phyloP scores from a whole-genome alignment of 2,888 invertebrate genomes.

The Metopia argyrocephala region DNA sequence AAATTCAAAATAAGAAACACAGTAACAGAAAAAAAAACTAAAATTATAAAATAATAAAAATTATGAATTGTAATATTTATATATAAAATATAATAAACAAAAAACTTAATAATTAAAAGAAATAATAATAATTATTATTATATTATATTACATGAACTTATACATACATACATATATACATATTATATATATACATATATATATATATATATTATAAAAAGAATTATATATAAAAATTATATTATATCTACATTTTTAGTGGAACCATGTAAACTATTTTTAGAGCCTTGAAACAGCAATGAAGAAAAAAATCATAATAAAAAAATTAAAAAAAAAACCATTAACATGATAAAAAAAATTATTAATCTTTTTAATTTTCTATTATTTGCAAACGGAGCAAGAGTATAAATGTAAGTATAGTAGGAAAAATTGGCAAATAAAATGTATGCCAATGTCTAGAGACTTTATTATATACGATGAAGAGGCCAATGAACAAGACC shows the following conservation, averaged over 20 bases:
- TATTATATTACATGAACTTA: constrained; percentile 50
- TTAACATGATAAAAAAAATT: constrained; percentile 37
- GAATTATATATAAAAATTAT: constrained; percentile 45
- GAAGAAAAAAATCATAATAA: constrained; percentile 68
- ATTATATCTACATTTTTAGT: constrained; percentile 76
- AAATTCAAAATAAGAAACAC: constrained; percentile 4
- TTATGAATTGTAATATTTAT: constrained; percentile 54
- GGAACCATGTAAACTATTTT: constrained; percentile 78
- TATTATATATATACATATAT: constrained; percentile 58
- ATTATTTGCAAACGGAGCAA: neutral
- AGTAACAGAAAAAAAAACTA: constrained; percentile 38
- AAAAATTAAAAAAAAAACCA: constrained; percentile 16
- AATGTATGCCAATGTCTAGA: no score
- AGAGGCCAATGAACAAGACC: no score
- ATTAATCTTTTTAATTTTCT: constrained; percentile 29
- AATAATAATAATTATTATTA: constrained; percentile 15
- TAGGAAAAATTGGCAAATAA: neutral
- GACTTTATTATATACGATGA: no score
- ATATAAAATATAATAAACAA: constrained; percentile 1
- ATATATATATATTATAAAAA: constrained; percentile 42
- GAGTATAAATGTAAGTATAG: constrained; percentile 34
- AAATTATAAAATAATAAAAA: constrained; percentile 45
- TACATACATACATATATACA: constrained; percentile 59
- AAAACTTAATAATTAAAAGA: neutral
- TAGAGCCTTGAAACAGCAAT: constrained; percentile 78